Evolutionary conservation across 2,797 vertebrate genomes (phyloP).

Genomic region (Halcyon badia): DNA sequence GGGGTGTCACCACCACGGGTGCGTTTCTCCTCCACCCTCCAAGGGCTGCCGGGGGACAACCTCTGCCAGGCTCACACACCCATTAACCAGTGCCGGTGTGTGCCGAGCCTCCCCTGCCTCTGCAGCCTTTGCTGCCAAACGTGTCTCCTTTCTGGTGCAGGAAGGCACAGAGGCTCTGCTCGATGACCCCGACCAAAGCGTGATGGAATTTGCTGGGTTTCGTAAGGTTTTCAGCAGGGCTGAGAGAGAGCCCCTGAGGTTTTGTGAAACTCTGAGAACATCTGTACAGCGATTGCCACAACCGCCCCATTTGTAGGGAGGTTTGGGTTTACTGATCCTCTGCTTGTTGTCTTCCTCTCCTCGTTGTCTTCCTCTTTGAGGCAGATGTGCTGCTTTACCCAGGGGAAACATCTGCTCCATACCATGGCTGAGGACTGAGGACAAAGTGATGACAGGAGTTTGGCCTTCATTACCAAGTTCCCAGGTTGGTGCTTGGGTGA

Average conservation of each 20-base stretch:
- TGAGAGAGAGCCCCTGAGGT: not conserved
- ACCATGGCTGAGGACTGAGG: not conserved
- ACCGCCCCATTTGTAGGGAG: fast-evolving
- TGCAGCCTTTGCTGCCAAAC: not conserved
- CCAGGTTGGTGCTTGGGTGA: not conserved
- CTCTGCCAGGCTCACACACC: not conserved
- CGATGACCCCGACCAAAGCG: not conserved
- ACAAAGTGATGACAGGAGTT: not conserved
- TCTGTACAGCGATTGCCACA: fast-evolving
- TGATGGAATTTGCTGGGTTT: conserved; percentile 39
- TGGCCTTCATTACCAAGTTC: not conserved
- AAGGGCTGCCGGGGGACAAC: not conserved
- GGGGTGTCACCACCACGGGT: fast-evolving
- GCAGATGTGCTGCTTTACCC: not conserved
- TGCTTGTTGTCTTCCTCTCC: not conserved
- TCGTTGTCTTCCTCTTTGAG: not conserved
- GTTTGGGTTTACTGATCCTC: not conserved
- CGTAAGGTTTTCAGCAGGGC: conserved; percentile 50
- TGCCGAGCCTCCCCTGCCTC: not conserved
- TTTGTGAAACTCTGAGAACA: conserved; percentile 2
- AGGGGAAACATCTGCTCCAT: not conserved
- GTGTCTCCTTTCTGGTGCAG: not conserved
- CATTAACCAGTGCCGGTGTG: fast-evolving
- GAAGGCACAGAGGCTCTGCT: not conserved
- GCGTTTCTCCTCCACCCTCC: not conserved